Evolutionary conservation across 2,797 vertebrate genomes (phyloP), one percentile per base, ranked within the genome.

Genomic region (Eidolon dupreanum): DNA sequence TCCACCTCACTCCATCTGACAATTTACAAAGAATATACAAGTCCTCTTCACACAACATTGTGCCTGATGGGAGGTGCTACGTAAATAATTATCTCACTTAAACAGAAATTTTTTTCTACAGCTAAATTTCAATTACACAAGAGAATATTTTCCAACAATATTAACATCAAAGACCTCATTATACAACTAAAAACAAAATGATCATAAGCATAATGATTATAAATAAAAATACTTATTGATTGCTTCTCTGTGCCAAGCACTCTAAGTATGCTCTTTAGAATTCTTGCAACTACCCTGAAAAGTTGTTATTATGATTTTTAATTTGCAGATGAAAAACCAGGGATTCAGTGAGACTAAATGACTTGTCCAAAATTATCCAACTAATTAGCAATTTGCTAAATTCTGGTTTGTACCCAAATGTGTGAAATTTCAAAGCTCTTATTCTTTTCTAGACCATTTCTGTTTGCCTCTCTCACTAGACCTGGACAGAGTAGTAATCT

Each of bases 221-320:
- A 90, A 96, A 61, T 88, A 90, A 92, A 86, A 90, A 79, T 79
- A 59, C 43, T 55, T 74, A 41, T 38, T 51, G 15, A 79, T 38
- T 43, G 6, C 16, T 12, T 84, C 28, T 94, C 38, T 79, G 7
- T 93, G 9, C 19, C 61, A 94, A 8, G 12, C 13, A 57, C 9
- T 68, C 38, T 83, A 74, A 16, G 36, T 31, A 49, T 31, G 19
- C 16, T 77, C 19, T 78, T 84, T 68, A 84, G 33, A 75, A 36
- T 71, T 90, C 17, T 79, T 83, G 57, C 8, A 74, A 28, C 36
- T 11, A 83, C 24, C 38, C 26, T 17, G 0, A 17, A 88, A 66
- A 24, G 2, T 59, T 53, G 55, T 51, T 82, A 41, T 28, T 61
- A 41, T 51, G 26, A 85, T 70, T 95, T 93, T 82, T 17, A 19